Evolutionary conservation across 2,113 vertebrate species (phyloP).

Genomic region (Epinephelus fuscoguttatus): DNA sequence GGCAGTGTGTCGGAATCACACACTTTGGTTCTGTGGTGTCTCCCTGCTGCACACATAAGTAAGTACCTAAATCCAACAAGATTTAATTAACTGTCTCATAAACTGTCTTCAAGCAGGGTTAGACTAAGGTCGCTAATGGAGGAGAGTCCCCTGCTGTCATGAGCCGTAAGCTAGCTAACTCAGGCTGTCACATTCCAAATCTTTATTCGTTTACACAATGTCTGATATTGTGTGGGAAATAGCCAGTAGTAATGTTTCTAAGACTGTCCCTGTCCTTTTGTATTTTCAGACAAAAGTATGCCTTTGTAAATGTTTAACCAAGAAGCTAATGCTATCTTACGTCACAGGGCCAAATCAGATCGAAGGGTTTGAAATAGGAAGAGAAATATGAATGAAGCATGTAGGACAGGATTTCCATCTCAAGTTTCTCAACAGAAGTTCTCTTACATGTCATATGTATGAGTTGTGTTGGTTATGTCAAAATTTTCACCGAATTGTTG

Average conservation of each 20-base stretch:
- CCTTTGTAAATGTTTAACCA: not conserved
- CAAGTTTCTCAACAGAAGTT: not conserved
- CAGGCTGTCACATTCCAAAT: not conserved
- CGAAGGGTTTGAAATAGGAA: not conserved
- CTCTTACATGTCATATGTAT: not conserved
- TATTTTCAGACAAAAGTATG: not conserved
- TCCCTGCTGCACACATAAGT: constrained; percentile 12
- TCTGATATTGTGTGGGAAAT: not conserved
- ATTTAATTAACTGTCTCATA: not conserved
- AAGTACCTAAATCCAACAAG: not conserved
- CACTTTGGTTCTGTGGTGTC: not conserved
- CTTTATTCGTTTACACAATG: rapidly evolving
- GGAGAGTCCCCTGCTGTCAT: not conserved
- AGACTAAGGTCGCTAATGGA: not conserved
- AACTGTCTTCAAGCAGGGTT: not conserved
- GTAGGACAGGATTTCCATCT: not conserved
- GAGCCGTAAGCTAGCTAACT: constrained; percentile 13
- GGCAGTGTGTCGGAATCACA: not conserved
- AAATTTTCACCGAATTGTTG: not conserved
- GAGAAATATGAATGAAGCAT: not conserved
- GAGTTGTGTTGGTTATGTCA: not conserved
- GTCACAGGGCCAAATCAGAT: not conserved
- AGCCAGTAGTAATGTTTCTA: rapidly evolving
- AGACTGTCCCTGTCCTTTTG: rapidly evolving
- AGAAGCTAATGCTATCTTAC: constrained; percentile 43